Base-by-base conservation (phyloP, 2,797 vertebrate species). In the Limnodromus scolopaceus region DNA sequence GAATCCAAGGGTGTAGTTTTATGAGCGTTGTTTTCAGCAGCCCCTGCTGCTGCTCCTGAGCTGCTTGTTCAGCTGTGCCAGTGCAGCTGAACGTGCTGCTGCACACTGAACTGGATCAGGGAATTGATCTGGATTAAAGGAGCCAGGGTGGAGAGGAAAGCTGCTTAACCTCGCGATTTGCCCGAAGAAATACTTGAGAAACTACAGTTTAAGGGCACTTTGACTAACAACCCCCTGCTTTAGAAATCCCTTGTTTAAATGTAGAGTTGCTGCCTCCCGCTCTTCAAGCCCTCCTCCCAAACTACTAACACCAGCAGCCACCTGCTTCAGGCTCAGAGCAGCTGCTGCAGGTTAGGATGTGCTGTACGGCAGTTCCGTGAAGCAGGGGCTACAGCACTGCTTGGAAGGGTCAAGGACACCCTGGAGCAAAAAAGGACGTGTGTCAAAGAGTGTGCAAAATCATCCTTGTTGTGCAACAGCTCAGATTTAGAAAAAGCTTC, bases 121-220 rank as follows among this genome's bases (percentile, higher is more conserved):
- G 90, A 89, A 89, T 91, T 93, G 89, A 91, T 89, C 72, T 89
- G 94, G 92, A 96, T 96, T 94, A 92, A 94, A 86, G 76, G 89
- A 92, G 87, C 92, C 79, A 68, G 61, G 45, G 79, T 85, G 54
- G 85, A 80, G 82, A 93, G 87, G 84, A 97, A 96, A 97, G 87
- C 92, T 51, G 79, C 92, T 96, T 96, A 93, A 94, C 54, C 63
- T 49, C 41, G 45, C 0, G 9, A 91, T 96, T 87, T 95, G 55
- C 87, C 84, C 69, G 49, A 53, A 89, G 79, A 94, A 93, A 68
- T 93, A 86, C 82, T 92, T 86, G 72, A 95, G 92, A 96, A 93
- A 88, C 82, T 92, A 24, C 76, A 81, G 92, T 96, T 81, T 94
- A 92, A 94, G 84, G 91, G 68, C 36, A 39, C 72, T 94, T 85